phyloP scores from a whole-genome alignment of 2,797 vertebrate genomes.

The Takifugu ocellatus region DNA sequence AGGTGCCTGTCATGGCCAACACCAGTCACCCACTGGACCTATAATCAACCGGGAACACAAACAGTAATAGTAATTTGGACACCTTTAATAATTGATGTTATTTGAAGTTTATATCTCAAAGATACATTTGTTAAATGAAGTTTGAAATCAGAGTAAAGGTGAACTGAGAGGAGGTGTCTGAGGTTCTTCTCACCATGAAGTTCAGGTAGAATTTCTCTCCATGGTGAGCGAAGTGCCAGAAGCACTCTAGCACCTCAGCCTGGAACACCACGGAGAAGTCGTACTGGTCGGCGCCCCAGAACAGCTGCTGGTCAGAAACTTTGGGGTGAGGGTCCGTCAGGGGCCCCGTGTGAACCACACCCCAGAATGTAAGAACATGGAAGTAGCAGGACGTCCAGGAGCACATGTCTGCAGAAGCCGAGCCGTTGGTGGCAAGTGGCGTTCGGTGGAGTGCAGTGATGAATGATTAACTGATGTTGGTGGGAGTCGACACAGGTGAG shows the following conservation, averaged over 20 bases:
- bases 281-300: slow-evolving; percentile 80
- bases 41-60: too few relatives aligned
- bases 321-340: slow-evolving; percentile 46
- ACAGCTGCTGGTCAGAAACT: slow-evolving; percentile 71
- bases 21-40: slow-evolving; percentile 89
- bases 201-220: slow-evolving; percentile 86
- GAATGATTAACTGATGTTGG: slow-evolving; percentile 76
- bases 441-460: background rate
- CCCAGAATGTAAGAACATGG: slow-evolving; percentile 37
- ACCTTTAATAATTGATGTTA: too few relatives aligned
- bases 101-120: too few relatives aligned
- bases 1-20: slow-evolving; percentile 78
- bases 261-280: slow-evolving; percentile 84
- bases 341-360: slow-evolving; percentile 51
- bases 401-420: slow-evolving; percentile 43
- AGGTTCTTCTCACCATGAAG: slow-evolving; percentile 80
- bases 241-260: slow-evolving; percentile 77
- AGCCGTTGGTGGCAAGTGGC: too few relatives aligned
- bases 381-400: slow-evolving; percentile 3
- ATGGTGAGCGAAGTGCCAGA: slow-evolving; percentile 89
- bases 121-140: too few relatives aligned
- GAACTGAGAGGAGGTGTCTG: too few relatives aligned
- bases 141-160: too few relatives aligned
- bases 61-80: too few relatives aligned
- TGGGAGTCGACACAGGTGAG: too few relatives aligned